These are phyloP conservation scores for Butorides virescens DNA, from an alignment of 2,113 vertebrate genomes.

Conservation along the genomic window DNA sequence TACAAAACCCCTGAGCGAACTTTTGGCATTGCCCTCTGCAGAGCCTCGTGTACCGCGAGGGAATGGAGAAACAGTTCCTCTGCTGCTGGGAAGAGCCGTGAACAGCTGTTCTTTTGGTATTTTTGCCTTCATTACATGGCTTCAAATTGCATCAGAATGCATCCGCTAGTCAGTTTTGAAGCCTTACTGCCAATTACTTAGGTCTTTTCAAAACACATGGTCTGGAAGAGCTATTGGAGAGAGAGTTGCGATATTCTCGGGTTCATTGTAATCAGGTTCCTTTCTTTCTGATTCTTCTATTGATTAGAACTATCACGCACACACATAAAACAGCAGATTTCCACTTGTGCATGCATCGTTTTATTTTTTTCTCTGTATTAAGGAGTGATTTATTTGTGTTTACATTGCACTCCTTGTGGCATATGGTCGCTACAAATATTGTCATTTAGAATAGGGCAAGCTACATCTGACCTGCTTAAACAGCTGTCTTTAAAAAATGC, in stretches of 20 bases:
- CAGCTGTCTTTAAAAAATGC: neutral
- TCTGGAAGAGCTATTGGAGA: neutral
- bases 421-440: neutral
- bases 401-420: neutral
- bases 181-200: neutral
- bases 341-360: neutral
- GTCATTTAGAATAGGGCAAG: neutral
- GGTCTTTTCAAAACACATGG: neutral
- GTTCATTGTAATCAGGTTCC: neutral
- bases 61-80: neutral
- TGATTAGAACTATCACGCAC: neutral
- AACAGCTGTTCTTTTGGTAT: slow-evolving; percentile 15
- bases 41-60: neutral
- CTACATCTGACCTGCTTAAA: neutral
- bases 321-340: neutral
- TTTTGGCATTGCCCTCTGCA: neutral
- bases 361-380: neutral
- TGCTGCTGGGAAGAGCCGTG: neutral
- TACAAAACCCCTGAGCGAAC: neutral
- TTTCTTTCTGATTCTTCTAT: neutral
- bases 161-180: slow-evolving; percentile 1
- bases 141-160: slow-evolving; percentile 23
- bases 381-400: neutral
- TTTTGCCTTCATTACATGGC: slow-evolving; percentile 9
- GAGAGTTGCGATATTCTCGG: neutral